These are phyloP conservation scores for Cervus canadensis DNA, from an alignment of 2,113 vertebrate genomes.

Conservation along the genomic window DNA sequence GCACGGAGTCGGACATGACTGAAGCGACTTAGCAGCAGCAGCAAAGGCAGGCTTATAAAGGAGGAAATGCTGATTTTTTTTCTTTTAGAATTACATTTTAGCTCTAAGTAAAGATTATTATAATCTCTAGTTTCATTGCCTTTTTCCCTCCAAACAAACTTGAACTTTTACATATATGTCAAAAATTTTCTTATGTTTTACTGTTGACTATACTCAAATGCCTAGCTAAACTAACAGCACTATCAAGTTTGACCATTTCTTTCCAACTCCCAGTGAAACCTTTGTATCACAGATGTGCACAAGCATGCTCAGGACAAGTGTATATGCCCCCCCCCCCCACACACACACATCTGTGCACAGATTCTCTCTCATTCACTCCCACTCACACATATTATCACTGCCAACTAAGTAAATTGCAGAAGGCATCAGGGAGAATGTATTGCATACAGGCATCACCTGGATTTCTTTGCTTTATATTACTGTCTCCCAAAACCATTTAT, in stretches of 20 bases:
- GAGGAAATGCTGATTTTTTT: not conserved
- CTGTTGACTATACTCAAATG: not conserved
- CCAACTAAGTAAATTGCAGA: not conserved
- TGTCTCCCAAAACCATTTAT: constrained; percentile 21
- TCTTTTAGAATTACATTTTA: not conserved
- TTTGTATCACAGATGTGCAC: not conserved
- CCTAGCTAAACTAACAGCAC: not conserved
- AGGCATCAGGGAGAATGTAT: not conserved
- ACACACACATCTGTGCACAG: not conserved
- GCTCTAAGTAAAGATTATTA: constrained; percentile 16
- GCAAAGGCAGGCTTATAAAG: not conserved
- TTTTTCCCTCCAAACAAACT: not conserved
- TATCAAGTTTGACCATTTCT: not conserved
- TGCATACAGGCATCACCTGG: not conserved
- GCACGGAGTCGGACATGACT: fast-evolving
- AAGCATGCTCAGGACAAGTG: not conserved
- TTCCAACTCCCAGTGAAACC: not conserved
- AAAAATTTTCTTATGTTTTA: not conserved
- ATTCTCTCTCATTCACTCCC: not conserved
- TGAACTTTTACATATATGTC: not conserved
- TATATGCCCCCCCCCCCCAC: no score
- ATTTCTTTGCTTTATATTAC: not conserved
- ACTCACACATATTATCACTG: not conserved
- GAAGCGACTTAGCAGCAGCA: not conserved
- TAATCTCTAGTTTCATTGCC: not conserved